A percentile compares a stretch with the other conserved stretches of the same genome.
Conservation (phyloP, 2,888 invertebrate species). For the Chelonus formosanus region DNA sequence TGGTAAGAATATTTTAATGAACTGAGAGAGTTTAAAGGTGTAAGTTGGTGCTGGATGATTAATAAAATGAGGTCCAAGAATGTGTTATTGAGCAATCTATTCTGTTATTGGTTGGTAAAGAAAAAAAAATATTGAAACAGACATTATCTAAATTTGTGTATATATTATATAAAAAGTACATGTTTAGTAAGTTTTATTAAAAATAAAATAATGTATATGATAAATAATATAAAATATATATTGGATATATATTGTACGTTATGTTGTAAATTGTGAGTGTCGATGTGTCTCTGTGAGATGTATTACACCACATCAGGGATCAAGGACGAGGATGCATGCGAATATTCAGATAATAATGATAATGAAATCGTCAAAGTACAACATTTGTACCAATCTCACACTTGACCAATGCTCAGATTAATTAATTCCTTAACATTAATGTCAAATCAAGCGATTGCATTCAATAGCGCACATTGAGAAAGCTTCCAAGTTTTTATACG, state of each 20-base stretch:
- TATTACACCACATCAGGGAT: slow-evolving; percentile 51
- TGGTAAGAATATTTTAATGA: slow-evolving; percentile 46
- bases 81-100: slow-evolving; percentile 60
- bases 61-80: slow-evolving; percentile 62
- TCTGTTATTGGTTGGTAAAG: slow-evolving; percentile 56
- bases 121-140: slow-evolving; percentile 48
- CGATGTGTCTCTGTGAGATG: slow-evolving; percentile 62
- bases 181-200: slow-evolving; percentile 49
- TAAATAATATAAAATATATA: slow-evolving; percentile 51
- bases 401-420: slow-evolving; percentile 44
- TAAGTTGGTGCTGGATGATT: slow-evolving; percentile 62
- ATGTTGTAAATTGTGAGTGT: slow-evolving; percentile 61
- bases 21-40: slow-evolving; percentile 49
- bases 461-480: slow-evolving; percentile 29
- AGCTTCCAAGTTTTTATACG: slow-evolving; percentile 39
- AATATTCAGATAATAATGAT: slow-evolving; percentile 7
- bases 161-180: slow-evolving; percentile 52
- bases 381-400: slow-evolving; percentile 42
- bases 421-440: slow-evolving; percentile 29
- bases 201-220: slow-evolving; percentile 48
- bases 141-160: slow-evolving; percentile 57
- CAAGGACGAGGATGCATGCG: slow-evolving; percentile 35
- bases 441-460: slow-evolving; percentile 8
- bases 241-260: slow-evolving; percentile 61
- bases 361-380: slow-evolving; percentile 35